phyloP scores from a whole-genome alignment of 2,113 vertebrate species.

The Rhabdornis inornatus region DNA sequence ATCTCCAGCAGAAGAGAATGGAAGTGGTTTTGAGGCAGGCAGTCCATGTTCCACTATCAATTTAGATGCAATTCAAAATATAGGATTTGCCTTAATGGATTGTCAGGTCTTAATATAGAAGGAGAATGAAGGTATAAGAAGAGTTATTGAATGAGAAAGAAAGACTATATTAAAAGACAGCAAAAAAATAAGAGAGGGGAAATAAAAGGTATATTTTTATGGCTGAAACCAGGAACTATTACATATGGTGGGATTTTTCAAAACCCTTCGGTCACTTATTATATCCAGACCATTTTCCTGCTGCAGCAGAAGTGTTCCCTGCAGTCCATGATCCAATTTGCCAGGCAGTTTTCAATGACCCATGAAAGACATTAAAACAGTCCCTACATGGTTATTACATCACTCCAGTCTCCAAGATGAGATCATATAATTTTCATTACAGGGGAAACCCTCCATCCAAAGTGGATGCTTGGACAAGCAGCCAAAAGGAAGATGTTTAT shows the following conservation, averaged over 20 bases:
- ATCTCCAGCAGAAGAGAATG: conserved; percentile 12
- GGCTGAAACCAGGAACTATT: background rate
- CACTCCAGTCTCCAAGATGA: background rate
- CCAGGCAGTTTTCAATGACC: background rate
- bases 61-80: conserved; percentile 15
- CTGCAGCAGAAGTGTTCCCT: background rate
- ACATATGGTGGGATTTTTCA: background rate
- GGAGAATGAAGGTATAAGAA: background rate
- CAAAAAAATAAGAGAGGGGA: background rate
- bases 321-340: background rate
- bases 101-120: conserved; percentile 1
- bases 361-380: background rate
- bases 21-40: conserved; percentile 17
- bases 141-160: background rate
- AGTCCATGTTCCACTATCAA: background rate
- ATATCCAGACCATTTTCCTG: background rate
- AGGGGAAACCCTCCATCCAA: background rate
- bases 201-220: background rate
- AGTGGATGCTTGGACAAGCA: background rate
- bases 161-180: conserved; percentile 3
- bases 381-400: conserved; percentile 16
- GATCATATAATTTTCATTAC: background rate
- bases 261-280: background rate
- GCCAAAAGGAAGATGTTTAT: background rate
- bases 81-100: conserved; percentile 43